A percentile compares a stretch with the other conserved stretches of the same genome.
Conservation (phyloP, 1,140 invertebrate genomes). For the Meloidogyne floridensis region DNA sequence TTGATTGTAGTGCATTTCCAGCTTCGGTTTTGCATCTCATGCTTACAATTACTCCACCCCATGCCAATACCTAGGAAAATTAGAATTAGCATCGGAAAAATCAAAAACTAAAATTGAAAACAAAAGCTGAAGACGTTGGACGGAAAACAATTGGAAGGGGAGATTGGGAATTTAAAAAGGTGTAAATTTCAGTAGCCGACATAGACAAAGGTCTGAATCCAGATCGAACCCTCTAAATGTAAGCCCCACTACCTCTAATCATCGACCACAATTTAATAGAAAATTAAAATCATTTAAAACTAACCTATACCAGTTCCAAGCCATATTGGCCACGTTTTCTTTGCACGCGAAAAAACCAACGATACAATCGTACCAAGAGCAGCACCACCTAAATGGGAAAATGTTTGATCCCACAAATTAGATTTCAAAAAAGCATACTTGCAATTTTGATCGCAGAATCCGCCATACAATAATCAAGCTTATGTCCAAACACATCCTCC, state of each 20-base stretch:
- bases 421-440: not conserved
- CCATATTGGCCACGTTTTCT: conserved; percentile 47
- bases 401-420: not conserved
- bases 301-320: conserved; percentile 53
- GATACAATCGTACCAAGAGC: conserved; percentile 50
- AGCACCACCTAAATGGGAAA: conserved; percentile 35
- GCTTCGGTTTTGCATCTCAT: conserved; percentile 32
- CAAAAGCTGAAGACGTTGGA: not conserved
- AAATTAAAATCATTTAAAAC: not conserved
- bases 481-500: conserved; percentile 46
- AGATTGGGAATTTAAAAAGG: no score
- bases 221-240: no score
- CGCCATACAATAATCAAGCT: conserved; percentile 52
- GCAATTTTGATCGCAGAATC: conserved; percentile 48
- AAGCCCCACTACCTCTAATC: no score
- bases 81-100: not conserved
- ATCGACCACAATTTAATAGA: no score
- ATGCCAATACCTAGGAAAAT: conserved; percentile 44
- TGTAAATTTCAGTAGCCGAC: no score
- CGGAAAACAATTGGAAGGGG: no score
- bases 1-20: no score
- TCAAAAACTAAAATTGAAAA: not conserved
- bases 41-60: conserved; percentile 46
- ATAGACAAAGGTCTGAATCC: no score
- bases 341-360: conserved; percentile 44